phyloP scores from a whole-genome alignment of 2,113 vertebrate genomes.

The Hemichromis elongatus region DNA sequence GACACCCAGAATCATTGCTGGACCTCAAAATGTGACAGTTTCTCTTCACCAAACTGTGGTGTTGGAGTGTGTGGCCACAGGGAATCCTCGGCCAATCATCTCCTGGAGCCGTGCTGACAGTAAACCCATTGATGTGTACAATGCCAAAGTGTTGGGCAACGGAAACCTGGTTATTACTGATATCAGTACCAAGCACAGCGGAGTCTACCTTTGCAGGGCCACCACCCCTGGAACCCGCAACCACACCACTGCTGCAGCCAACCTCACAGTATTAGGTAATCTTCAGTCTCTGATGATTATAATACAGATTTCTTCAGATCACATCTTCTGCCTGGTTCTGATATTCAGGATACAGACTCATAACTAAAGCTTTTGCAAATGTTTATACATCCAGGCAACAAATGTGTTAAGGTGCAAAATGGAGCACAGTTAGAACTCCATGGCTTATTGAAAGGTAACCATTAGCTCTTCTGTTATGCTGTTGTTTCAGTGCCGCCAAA shows the following conservation, averaged over 20 bases:
- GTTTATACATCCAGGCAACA: neutral
- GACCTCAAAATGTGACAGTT: conserved; percentile 86
- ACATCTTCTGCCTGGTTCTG: neutral
- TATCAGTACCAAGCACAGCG: conserved; percentile 80
- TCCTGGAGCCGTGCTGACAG: conserved; percentile 96
- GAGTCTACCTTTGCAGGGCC: conserved; percentile 89
- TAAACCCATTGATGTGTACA: conserved; percentile 93
- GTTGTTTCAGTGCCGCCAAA: conserved; percentile 82
- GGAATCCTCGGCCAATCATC: conserved; percentile 90
- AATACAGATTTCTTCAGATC: neutral
- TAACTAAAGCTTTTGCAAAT: neutral
- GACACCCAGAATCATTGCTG: conserved; percentile 85
- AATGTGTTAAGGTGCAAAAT: neutral
- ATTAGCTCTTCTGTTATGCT: neutral
- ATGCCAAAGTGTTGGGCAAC: conserved; percentile 87
- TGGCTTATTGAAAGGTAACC: neutral
- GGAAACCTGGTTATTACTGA: conserved; percentile 91
- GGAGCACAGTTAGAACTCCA: neutral
- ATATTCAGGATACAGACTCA: neutral
- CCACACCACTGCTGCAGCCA: conserved; percentile 85
- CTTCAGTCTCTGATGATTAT: conserved; percentile 45
- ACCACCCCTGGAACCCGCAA: conserved; percentile 93
- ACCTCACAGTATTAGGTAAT: conserved; percentile 86
- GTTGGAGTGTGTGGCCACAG: conserved; percentile 90
- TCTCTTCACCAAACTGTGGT: conserved; percentile 84